Evolutionary conservation across 2,888 invertebrate genomes (phyloP).

Genomic region (Pelosia muscerda): DNA sequence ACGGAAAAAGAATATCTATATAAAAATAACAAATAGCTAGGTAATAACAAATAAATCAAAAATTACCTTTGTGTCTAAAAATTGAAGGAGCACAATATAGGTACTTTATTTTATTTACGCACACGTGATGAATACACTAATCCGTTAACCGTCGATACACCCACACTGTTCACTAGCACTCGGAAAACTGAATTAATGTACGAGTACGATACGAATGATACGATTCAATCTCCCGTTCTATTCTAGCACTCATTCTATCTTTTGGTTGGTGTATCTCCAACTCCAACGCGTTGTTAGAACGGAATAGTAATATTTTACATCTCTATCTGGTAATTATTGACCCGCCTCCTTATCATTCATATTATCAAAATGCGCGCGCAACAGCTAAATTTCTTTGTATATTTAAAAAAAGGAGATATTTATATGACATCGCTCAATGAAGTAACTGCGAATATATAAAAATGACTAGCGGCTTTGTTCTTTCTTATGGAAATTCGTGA

Average conservation of each 20-base stretch:
- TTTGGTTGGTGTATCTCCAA: constrained; percentile 25
- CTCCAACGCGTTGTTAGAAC: constrained; percentile 45
- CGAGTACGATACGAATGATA: background rate
- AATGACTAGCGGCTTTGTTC: too few relatives aligned
- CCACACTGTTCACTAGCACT: constrained; percentile 58
- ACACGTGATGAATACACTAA: constrained; percentile 67
- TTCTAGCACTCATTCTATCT: constrained; percentile 43
- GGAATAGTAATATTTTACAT: constrained; percentile 60
- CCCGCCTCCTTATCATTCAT: constrained; percentile 66
- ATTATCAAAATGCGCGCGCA: constrained; percentile 66
- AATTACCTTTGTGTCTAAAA: constrained; percentile 8
- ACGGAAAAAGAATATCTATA: background rate
- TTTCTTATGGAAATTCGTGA: too few relatives aligned
- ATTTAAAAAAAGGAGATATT: background rate
- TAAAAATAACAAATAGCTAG: background rate
- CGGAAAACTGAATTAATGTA: constrained; percentile 69
- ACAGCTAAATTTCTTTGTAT: constrained; percentile 1
- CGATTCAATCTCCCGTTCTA: constrained; percentile 8
- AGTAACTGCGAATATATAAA: too few relatives aligned
- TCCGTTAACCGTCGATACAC: constrained; percentile 57
- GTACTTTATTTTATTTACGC: constrained; percentile 45
- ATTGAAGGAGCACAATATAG: background rate
- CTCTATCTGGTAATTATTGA: constrained; percentile 71
- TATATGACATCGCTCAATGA: too few relatives aligned
- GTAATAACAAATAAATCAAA: background rate